Conservation (phyloP, 1,140 invertebrate genomes). For the Goniozus legneri region DNA sequence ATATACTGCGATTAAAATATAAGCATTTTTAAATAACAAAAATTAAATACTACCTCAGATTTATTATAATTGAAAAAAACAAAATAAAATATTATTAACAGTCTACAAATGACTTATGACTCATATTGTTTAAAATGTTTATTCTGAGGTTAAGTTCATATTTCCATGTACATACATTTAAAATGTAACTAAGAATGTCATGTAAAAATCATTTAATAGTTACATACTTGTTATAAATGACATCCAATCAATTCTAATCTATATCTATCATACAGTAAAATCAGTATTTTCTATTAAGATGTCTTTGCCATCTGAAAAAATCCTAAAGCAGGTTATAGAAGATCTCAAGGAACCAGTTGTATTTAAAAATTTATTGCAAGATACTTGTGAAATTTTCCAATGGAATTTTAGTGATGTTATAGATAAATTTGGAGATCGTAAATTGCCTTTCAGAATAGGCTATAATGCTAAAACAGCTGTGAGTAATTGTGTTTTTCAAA, state of each 20-base stretch:
- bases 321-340: constrained; percentile 25
- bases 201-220: too few relatives aligned
- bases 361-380: constrained; percentile 39
- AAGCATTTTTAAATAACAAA: not conserved
- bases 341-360: constrained; percentile 40
- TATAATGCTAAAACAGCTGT: constrained; percentile 44
- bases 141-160: too few relatives aligned
- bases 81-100: too few relatives aligned
- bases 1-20: not conserved
- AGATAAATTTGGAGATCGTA: constrained; percentile 38
- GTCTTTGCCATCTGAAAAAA: constrained; percentile 12
- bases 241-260: too few relatives aligned
- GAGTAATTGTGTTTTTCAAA: constrained; percentile 18
- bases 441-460: constrained; percentile 53
- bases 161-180: too few relatives aligned
- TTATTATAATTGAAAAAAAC: too few relatives aligned
- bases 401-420: constrained; percentile 51
- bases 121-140: too few relatives aligned
- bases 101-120: too few relatives aligned
- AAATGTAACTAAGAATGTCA: too few relatives aligned
- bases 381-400: constrained; percentile 44
- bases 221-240: too few relatives aligned
- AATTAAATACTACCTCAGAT: not conserved
- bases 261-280: constrained; percentile 1
- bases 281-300: not conserved